A percentile compares a stretch with the other conserved stretches of the same genome.
These are phyloP conservation scores for Ypsolopha sequella DNA, from an alignment of 2,888 invertebrate genomes.

Conservation along the genomic window DNA sequence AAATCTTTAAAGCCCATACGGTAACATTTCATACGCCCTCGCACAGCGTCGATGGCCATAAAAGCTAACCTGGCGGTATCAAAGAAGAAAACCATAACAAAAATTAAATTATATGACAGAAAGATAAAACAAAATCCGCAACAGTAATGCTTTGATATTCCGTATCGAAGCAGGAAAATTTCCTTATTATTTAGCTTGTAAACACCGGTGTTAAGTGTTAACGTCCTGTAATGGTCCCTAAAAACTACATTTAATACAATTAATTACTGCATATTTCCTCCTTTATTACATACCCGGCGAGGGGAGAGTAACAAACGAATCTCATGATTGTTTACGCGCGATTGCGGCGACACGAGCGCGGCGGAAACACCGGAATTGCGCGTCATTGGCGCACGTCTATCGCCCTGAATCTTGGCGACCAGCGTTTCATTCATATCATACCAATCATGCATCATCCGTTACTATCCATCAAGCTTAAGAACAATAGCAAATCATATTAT, in stretches of 20 bases:
- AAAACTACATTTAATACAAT: conserved; percentile 6
- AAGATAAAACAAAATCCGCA: no score
- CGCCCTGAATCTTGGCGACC: conserved; percentile 42
- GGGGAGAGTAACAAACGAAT: conserved; percentile 23
- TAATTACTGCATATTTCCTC: conserved; percentile 10
- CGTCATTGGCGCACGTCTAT: conserved; percentile 49
- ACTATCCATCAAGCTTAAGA: conserved; percentile 18
- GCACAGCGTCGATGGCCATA: no score
- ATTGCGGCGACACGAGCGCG: conserved; percentile 37
- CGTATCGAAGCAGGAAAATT: no score
- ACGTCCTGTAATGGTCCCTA: no score
- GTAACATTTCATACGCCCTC: no score
- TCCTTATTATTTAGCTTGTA: no score
- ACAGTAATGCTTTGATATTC: no score
- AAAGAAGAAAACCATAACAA: no score
- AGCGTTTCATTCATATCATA: conserved; percentile 44
- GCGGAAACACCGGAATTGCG: conserved; percentile 64
- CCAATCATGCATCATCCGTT: conserved; percentile 23
- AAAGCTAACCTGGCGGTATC: no score
- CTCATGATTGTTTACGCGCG: conserved; percentile 55
- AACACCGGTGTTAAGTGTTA: no score
- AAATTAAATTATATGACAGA: no score
- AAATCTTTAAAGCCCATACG: background rate
- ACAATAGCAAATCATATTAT: background rate
- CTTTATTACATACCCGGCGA: background rate